A percentile compares a stretch with the other conserved stretches of the same genome.
These are phyloP conservation scores for Trachelus troglodyta DNA, from an alignment of 2,888 invertebrate species.

Conservation along the genomic window DNA sequence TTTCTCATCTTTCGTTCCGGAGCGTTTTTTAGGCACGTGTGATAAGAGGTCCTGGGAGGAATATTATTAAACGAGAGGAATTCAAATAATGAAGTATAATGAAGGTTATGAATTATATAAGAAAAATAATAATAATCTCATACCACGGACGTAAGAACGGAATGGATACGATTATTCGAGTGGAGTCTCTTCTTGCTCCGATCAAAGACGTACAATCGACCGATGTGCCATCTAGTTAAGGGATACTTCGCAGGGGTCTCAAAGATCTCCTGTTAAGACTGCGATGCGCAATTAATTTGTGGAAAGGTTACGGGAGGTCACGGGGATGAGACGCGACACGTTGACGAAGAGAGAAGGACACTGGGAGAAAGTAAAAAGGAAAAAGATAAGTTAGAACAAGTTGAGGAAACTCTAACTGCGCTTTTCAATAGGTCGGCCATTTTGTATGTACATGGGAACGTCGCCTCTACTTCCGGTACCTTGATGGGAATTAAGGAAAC, in stretches of 20 bases:
- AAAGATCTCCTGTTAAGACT: conserved; percentile 43
- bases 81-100: not conserved
- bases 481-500: not conserved
- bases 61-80: not conserved
- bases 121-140: not conserved
- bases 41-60: not conserved
- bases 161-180: not conserved
- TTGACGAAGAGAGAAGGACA: not conserved
- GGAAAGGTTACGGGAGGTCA: not conserved
- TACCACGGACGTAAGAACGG: not conserved
- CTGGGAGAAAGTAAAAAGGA: not conserved
- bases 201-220: conserved; percentile 54
- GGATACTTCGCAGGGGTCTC: conserved; percentile 31
- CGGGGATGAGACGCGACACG: not conserved
- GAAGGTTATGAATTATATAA: not conserved
- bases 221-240: conserved; percentile 44
- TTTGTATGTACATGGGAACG: not conserved
- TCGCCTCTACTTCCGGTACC: not conserved
- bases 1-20: not conserved
- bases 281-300: conserved; percentile 25
- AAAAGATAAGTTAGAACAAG: not conserved
- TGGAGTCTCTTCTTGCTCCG: conserved; percentile 45
- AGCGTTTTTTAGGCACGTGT: not conserved
- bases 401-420: not conserved
- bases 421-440: not conserved